These are phyloP conservation scores for Rhea pennata DNA, from an alignment of 2,113 vertebrate species.

Conservation along the genomic window DNA sequence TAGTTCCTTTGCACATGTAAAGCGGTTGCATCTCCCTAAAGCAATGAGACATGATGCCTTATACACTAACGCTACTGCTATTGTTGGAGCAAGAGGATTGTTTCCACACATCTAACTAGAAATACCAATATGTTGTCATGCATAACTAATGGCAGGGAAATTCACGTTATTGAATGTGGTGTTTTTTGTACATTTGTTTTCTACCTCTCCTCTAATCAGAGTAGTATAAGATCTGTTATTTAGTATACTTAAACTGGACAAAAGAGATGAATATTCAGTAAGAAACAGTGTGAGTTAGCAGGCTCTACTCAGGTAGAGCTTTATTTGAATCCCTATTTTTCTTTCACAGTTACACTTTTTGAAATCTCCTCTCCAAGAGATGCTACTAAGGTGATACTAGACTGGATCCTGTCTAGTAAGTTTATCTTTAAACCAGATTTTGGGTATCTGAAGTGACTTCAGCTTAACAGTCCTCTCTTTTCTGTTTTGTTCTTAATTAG, in stretches of 20 bases:
- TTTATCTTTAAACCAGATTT: neutral
- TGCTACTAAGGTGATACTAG: neutral
- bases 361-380: neutral
- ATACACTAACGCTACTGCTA: neutral
- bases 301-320: neutral
- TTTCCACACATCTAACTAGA: neutral
- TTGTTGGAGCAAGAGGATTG: neutral
- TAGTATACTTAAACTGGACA: neutral
- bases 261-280: neutral
- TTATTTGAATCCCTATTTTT: neutral
- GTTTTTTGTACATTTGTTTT: too few relatives aligned
- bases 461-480: neutral
- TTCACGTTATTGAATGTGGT: neutral
- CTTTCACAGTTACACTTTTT: neutral
- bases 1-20: neutral
- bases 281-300: neutral
- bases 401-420: neutral
- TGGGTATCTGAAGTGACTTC: neutral
- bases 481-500: neutral
- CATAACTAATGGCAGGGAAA: neutral
- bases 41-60: neutral
- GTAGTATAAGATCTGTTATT: neutral
- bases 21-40: neutral
- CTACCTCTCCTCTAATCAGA: neutral
- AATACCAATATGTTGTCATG: neutral